These are phyloP conservation scores for Eupithecia centaureata DNA, from an alignment of 2,888 invertebrate species.

Conservation along the genomic window DNA sequence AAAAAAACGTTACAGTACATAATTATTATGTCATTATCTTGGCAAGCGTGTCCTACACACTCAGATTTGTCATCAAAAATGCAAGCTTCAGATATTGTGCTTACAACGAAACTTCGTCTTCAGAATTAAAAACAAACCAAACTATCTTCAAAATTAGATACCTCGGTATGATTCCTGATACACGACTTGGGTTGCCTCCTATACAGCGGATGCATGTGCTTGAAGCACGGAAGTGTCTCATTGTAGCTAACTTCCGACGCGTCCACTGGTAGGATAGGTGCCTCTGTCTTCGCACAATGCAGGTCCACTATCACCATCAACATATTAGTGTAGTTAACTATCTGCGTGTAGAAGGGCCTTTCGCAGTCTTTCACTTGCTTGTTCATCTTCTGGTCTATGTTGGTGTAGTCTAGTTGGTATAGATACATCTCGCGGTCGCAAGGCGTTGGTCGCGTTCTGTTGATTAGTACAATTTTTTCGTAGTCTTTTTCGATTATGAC, in stretches of 20 bases:
- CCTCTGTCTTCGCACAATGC: slow-evolving; percentile 83
- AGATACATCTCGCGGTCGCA: slow-evolving; percentile 90
- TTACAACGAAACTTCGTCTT: not conserved
- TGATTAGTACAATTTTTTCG: slow-evolving; percentile 87
- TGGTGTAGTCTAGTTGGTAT: slow-evolving; percentile 80
- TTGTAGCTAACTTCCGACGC: slow-evolving; percentile 82
- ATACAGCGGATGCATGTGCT: slow-evolving; percentile 84
- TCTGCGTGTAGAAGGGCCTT: slow-evolving; percentile 88
- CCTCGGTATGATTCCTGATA: slow-evolving; percentile 90
- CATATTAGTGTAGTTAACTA: slow-evolving; percentile 91
- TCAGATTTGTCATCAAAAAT: not conserved
- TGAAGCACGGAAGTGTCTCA: slow-evolving; percentile 85
- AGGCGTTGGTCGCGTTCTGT: slow-evolving; percentile 91
- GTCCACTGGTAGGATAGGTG: slow-evolving; percentile 69
- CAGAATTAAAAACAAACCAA: not conserved
- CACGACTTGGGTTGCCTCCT: slow-evolving; percentile 89
- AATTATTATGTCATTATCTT: not conserved
- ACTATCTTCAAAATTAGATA: slow-evolving; percentile 61
- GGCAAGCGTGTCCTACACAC: not conserved
- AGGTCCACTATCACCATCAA: slow-evolving; percentile 90
- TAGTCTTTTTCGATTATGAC: slow-evolving; percentile 82
- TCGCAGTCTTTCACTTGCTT: slow-evolving; percentile 71
- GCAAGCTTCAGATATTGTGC: too few relatives aligned
- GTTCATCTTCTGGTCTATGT: slow-evolving; percentile 79
- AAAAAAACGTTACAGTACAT: too few relatives aligned